Conservation (phyloP, 2,797 vertebrate species). For the Antennarius maculatus region DNA sequence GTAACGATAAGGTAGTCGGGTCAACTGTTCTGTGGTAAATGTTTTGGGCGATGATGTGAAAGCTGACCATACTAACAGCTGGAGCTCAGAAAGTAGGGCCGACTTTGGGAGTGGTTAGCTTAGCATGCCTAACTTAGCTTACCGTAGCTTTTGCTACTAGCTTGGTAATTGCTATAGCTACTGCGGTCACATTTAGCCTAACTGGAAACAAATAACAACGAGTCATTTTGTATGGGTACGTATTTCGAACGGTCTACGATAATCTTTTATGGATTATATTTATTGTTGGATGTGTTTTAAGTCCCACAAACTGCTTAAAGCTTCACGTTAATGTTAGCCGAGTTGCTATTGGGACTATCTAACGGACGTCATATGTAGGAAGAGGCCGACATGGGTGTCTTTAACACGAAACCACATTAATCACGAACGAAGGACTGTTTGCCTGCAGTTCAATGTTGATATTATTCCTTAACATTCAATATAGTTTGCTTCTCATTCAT, state of each 20-base stretch:
- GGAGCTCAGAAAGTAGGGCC: constrained; percentile 65
- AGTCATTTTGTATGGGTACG: not conserved
- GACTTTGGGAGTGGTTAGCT: constrained; percentile 81
- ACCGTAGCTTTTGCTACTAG: constrained; percentile 43
- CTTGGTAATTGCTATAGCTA: constrained; percentile 47
- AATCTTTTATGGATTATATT: not conserved
- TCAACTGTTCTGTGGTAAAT: not conserved
- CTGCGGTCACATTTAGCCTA: constrained; percentile 17
- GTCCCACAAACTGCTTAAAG: not conserved
- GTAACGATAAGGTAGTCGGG: not conserved
- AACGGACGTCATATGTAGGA: constrained; percentile 72
- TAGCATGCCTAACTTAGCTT: constrained; percentile 67
- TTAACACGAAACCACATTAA: constrained; percentile 62
- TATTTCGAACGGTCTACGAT: not conserved
- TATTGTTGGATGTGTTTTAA: not conserved
- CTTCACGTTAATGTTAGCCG: constrained; percentile 17
- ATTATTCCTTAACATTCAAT: not conserved
- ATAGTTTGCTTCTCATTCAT: too few relatives aligned
- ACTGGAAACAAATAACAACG: not conserved
- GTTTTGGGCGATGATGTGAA: constrained; percentile 7
- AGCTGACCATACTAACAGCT: constrained; percentile 62
- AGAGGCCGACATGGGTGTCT: constrained; percentile 71
- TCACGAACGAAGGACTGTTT: constrained; percentile 36
- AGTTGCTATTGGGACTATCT: constrained; percentile 46
- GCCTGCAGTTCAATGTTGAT: constrained; percentile 17